These are phyloP conservation scores for Timema cristinae DNA, from an alignment of 2,888 invertebrate species.

Conservation along the genomic window DNA sequence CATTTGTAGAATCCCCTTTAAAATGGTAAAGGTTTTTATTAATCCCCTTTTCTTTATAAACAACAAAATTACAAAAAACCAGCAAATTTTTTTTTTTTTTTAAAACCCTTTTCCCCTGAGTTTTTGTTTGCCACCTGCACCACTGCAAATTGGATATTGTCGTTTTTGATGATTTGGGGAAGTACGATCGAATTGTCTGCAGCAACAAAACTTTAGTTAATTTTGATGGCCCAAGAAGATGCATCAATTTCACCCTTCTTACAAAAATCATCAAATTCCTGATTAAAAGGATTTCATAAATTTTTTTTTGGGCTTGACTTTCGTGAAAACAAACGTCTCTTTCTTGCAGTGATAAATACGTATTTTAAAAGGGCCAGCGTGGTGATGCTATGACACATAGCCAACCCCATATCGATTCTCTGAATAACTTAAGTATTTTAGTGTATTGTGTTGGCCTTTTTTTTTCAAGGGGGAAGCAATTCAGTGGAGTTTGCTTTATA, in stretches of 20 bases:
- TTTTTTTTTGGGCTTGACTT: constrained; percentile 11
- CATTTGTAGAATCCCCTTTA: background rate
- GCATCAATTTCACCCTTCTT: background rate
- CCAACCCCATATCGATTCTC: background rate
- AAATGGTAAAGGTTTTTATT: constrained; percentile 17
- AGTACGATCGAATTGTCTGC: constrained; percentile 17
- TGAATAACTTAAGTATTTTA: background rate
- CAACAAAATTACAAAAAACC: constrained; percentile 16
- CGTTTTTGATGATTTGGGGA: constrained; percentile 10
- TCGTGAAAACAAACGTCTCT: constrained; percentile 5
- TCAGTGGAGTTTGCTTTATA: background rate
- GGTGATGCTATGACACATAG: background rate
- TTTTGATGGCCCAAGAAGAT: constrained; percentile 13
- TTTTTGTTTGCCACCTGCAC: background rate
- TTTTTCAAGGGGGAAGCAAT: background rate
- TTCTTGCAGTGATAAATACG: background rate
- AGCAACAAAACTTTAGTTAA: constrained; percentile 12
- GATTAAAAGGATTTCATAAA: too few species aligned
- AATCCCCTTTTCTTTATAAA: constrained; percentile 15
- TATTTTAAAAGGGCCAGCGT: background rate
- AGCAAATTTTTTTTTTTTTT: constrained; percentile 1
- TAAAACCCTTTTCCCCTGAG: background rate
- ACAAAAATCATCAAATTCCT: background rate
- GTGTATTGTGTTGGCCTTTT: background rate
- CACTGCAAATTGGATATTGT: constrained; percentile 13